Conservation (phyloP, 2,797 vertebrate species). For the Heterohyrax brucei region DNA sequence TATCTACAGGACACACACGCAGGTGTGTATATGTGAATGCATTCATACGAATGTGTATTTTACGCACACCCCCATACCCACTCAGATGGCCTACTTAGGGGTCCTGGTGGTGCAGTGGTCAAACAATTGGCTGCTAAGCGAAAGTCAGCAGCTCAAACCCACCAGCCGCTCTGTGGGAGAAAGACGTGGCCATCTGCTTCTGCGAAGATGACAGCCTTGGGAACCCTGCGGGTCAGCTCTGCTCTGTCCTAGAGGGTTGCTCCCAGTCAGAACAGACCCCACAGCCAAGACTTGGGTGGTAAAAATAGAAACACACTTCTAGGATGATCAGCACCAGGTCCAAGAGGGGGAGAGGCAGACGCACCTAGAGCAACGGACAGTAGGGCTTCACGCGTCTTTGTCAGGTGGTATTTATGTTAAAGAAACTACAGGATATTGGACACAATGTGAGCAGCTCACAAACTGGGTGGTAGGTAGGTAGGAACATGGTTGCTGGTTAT, state of each 20-base stretch:
- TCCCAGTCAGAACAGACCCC: not conserved
- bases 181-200: no score
- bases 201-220: not conserved
- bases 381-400: not conserved
- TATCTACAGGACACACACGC: not conserved
- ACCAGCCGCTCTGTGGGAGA: no score
- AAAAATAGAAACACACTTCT: not conserved
- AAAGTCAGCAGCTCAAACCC: no score
- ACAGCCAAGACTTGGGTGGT: not conserved
- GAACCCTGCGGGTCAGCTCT: not conserved
- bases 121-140: no score
- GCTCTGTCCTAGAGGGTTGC: not conserved
- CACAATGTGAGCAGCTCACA: not conserved
- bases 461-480: not conserved
- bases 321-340: not conserved
- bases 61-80: no score
- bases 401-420: not conserved
- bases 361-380: no score
- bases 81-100: not conserved
- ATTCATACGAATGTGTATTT: no score
- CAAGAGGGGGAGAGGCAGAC: not conserved
- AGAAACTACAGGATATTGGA: not conserved
- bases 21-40: no score
- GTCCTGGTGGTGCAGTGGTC: no score
- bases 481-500: not conserved